Base-by-base conservation (phyloP, 2,113 vertebrate species). In the Osmerus eperlanus region DNA sequence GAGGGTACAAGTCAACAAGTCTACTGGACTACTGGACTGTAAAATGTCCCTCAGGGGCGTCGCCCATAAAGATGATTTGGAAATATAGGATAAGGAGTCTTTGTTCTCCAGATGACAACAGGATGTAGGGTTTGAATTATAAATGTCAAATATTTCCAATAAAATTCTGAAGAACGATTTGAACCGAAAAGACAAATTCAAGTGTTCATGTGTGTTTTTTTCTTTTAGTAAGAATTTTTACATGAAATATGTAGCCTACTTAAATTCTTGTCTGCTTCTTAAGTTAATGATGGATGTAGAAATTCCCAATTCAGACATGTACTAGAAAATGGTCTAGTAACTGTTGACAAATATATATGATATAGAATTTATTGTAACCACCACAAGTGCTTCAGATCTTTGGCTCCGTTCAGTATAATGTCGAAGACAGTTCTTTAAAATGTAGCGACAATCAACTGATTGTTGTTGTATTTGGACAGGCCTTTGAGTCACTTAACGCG, bases 201-300 rank as follows among this genome's bases (percentile, higher is more conserved):
- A 47, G 9, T 47, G 41, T 47, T 47, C 5, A 47, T 11, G 41
- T 41, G 7, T 36, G 32, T 36, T 47, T 47, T 12, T 47, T 47
- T 11, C 41, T 47, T 47, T 47, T 47, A 47, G 41, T 11, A 47
- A 47, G 41, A 9, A 9, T 47, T 47, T 47, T 47, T 2, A 47
- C 41, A 47, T 47, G 41, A 1, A 47, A 47, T 47, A 9, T 47
- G 41, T 11, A 47, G 41, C 41, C 9, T 12, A 2, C 41, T 47
- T 47, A 47, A 47, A 47, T 47, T 47, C 1, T 11, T 47, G 41
- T 9, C 9, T 47, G 41, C 41, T 47, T 9, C 8, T 41, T 4
- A 52, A 72, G 69, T 71, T 72, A 78, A 69, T 71, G 78, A 74
- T 81, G 82, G 81, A 79, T 70, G 58, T n/a, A 41, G 62, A 68